Evolutionary conservation across 2,888 invertebrate genomes (phyloP).

Genomic region (Digitonthophagus gazella): DNA sequence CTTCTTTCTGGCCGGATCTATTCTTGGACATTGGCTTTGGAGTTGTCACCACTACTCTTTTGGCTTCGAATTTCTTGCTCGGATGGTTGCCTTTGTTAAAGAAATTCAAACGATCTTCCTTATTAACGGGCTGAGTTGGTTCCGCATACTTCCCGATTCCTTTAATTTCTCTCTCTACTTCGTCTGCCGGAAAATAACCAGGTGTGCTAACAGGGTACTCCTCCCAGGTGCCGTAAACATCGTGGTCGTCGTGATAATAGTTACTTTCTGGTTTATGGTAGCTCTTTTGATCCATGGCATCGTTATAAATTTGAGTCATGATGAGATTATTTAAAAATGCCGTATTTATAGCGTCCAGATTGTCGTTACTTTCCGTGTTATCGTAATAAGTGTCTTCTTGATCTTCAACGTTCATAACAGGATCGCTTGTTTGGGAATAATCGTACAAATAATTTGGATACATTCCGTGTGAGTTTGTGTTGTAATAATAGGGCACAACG

Average conservation of each 20-base stretch:
- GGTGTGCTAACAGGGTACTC: constrained; percentile 29
- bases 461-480: constrained; percentile 38
- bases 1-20: constrained; percentile 59
- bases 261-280: constrained; percentile 23
- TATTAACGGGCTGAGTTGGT: constrained; percentile 25
- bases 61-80: constrained; percentile 52
- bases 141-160: constrained; percentile 56
- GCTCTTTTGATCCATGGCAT: constrained; percentile 46
- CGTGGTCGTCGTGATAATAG: constrained; percentile 37
- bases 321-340: constrained; percentile 68
- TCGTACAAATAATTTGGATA: constrained; percentile 49
- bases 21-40: constrained; percentile 27
- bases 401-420: constrained; percentile 58
- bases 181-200: constrained; percentile 56
- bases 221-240: constrained; percentile 40
- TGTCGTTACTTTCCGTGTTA: constrained; percentile 36
- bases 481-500: constrained; percentile 52
- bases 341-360: constrained; percentile 55
- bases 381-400: constrained; percentile 64
- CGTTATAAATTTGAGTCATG: constrained; percentile 64
- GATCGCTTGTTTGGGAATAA: constrained; percentile 51
- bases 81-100: constrained; percentile 43
- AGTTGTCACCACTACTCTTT: constrained; percentile 41
- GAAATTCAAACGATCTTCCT: constrained; percentile 36
- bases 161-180: constrained; percentile 65